A percentile compares a stretch with the other conserved stretches of the same genome.
Conservation (phyloP, 2,888 invertebrate genomes). For the Geotrupes spiniger region DNA sequence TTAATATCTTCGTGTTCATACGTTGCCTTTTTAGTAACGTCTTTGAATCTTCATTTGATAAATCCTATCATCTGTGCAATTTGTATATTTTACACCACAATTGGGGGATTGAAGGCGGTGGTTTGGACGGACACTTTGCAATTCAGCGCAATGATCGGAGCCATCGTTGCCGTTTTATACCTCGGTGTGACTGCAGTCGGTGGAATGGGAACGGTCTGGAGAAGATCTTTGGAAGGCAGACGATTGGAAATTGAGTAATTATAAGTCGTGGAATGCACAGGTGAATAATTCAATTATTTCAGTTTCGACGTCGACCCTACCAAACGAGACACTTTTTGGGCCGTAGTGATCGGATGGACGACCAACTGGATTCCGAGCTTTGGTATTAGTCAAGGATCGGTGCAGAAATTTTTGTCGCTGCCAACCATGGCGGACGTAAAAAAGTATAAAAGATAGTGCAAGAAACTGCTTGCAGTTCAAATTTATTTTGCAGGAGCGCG, state of each 20-base stretch:
- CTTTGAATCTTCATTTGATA: slow-evolving; percentile 53
- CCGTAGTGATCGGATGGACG: slow-evolving; percentile 57
- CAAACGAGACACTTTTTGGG: slow-evolving; percentile 61
- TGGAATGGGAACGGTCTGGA: slow-evolving; percentile 59
- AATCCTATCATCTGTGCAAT: slow-evolving; percentile 64
- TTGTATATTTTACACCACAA: slow-evolving; percentile 71
- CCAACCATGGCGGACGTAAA: slow-evolving; percentile 57
- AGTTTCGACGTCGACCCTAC: slow-evolving; percentile 62
- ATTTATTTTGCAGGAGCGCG: slow-evolving; percentile 9
- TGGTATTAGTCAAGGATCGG: slow-evolving; percentile 57
- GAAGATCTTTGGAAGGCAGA: slow-evolving; percentile 55
- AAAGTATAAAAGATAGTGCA: too few species aligned
- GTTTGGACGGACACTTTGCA: slow-evolving; percentile 60
- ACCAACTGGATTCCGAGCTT: slow-evolving; percentile 52
- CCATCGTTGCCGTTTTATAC: slow-evolving; percentile 54
- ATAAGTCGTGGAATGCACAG: neutral
- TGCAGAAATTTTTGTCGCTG: slow-evolving; percentile 61
- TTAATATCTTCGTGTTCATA: too few species aligned
- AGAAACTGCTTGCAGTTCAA: neutral
- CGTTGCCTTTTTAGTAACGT: slow-evolving; percentile 70
- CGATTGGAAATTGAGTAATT: slow-evolving; percentile 52
- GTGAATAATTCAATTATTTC: slow-evolving; percentile 24
- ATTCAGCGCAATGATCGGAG: slow-evolving; percentile 54
- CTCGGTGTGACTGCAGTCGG: slow-evolving; percentile 55
- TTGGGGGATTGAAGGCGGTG: slow-evolving; percentile 63